These are phyloP conservation scores for Aricia artaxerxes DNA, from an alignment of 2,888 invertebrate genomes.

Conservation along the genomic window DNA sequence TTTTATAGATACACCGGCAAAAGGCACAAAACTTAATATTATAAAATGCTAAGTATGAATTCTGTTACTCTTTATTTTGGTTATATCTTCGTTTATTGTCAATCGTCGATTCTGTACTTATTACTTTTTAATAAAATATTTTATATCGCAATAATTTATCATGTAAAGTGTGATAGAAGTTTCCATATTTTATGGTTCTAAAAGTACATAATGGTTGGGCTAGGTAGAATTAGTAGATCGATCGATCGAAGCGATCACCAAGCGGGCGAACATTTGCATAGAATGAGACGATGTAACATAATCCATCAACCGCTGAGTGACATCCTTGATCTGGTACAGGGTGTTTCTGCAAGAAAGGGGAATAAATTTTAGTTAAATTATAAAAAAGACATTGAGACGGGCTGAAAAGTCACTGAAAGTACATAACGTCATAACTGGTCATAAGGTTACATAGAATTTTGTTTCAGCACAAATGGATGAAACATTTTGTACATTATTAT, in stretches of 20 bases:
- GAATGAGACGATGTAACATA: constrained; percentile 61
- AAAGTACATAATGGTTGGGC: background rate
- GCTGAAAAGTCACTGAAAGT: no score
- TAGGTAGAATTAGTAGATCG: constrained; percentile 52
- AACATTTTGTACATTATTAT: no score
- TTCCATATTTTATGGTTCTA: background rate
- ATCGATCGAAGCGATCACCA: constrained; percentile 59
- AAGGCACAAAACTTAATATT: no score
- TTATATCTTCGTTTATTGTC: no score
- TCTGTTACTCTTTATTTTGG: no score
- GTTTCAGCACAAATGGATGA: no score
- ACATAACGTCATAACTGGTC: no score
- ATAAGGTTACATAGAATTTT: no score
- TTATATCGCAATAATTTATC: background rate
- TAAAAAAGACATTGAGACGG: background rate
- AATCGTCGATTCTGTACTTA: background rate
- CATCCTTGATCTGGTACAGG: constrained; percentile 52
- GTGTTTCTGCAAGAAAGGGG: constrained; percentile 41
- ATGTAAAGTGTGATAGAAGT: background rate
- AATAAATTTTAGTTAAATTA: background rate
- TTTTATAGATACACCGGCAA: no score
- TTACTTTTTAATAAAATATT: background rate
- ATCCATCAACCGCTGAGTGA: constrained; percentile 61
- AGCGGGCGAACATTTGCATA: constrained; percentile 76
- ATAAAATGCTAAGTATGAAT: no score